Base-by-base conservation (phyloP, 2,113 vertebrate genomes). In the Bungarus multicinctus region DNA sequence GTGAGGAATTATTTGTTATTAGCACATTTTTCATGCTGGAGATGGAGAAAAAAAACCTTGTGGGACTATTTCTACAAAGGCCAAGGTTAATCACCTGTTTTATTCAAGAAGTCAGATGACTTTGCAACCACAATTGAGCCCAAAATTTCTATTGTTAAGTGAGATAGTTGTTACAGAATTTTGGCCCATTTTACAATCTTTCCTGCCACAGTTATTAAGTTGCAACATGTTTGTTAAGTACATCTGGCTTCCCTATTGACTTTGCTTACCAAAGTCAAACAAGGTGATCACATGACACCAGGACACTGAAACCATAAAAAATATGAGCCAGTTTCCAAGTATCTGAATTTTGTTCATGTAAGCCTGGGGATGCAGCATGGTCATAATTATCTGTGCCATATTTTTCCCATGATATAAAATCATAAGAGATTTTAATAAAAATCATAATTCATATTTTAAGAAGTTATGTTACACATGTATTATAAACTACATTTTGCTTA, bases 401-500 rank as follows among this genome's bases (percentile, higher is more conserved):
- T 57, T 43, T 2, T 57, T 81, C 60, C 10, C 43, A 5, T 20
- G 9, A 30, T 50, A 58, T 91, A 85, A 91, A 89, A 89, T 85
- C 50, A 45, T 87, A 87, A 86, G 81, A 22, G 43, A 94, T 81
- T 57, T 95, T 93, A 96, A 96, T 96, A 34, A 92, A 95, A 91
- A 95, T 81, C 1, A 95, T 64, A 88, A 12, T 96, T 69, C 22
- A 95, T 34, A 93, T 54, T 64, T 81, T 93, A 91, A 45, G 60
- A 91, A 30, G 64, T 74, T 45, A 43, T 54, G 89, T 87, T 87
- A 54, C 27, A 90, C 54, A 30, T 86, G 43, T 85, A 69, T 74
- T 94, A 95, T 94, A 91, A 81, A 34, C 92, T 94, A 92, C 91
- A 96, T 94, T 95, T 95, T 91, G 30, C 93, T 93, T 95, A 93